phyloP scores from a whole-genome alignment of 2,113 vertebrate genomes.

The Rousettus leschenaultii region DNA sequence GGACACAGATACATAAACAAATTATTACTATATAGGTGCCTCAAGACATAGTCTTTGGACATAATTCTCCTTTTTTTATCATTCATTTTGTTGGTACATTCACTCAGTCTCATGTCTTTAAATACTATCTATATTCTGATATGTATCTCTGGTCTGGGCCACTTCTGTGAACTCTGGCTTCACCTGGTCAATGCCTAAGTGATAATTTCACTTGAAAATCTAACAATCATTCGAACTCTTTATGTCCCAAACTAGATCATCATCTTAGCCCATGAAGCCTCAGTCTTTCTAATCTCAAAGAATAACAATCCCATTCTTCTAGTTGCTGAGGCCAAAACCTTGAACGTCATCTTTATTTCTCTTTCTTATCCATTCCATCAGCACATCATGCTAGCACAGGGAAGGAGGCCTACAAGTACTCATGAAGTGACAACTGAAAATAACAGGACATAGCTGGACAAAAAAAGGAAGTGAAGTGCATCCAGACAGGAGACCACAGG shows the following conservation, averaged over 20 bases:
- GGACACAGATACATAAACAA: not conserved
- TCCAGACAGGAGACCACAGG: not conserved
- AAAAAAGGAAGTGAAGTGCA: not conserved
- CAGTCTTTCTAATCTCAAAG: not conserved
- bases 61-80: not conserved
- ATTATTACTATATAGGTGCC: no score
- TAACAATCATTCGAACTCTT: not conserved
- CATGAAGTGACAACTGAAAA: not conserved
- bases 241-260: not conserved
- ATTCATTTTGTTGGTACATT: not conserved
- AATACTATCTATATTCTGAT: not conserved
- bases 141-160: not conserved
- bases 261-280: not conserved
- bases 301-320: not conserved
- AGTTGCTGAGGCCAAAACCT: not conserved
- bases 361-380: not conserved
- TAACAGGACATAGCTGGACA: not conserved
- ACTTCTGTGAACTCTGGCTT: not conserved
- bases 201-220: not conserved
- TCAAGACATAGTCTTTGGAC: not conserved
- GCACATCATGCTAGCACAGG: not conserved
- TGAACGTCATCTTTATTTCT: not conserved
- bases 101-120: not conserved
- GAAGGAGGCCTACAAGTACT: not conserved
- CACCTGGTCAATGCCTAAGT: not conserved